phyloP scores from a whole-genome alignment of 2,888 invertebrate species.

The Drosophila pegasa region DNA sequence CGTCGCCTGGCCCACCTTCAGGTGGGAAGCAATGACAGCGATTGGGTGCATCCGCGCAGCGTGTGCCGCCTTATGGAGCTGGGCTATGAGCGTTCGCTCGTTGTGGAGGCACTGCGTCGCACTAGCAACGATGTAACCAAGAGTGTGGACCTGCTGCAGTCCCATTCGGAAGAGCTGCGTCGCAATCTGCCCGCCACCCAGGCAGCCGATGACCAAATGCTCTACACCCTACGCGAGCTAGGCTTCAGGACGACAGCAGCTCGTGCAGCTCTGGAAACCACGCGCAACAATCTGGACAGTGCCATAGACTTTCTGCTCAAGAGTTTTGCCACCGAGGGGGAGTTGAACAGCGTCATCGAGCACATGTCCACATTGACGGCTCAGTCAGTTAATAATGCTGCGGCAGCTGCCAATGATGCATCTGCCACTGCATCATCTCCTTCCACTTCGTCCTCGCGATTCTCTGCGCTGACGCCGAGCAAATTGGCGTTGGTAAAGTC shows the following conservation, averaged over 20 bases:
- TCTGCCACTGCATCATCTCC: conserved; percentile 22
- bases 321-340: conserved; percentile 69
- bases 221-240: conserved; percentile 84
- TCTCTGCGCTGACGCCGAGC: conserved; percentile 45
- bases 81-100: conserved; percentile 88
- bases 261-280: conserved; percentile 86
- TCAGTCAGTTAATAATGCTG: conserved; percentile 81
- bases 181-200: conserved; percentile 55
- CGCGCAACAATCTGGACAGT: conserved; percentile 86
- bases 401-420: background rate
- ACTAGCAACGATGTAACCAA: conserved; percentile 37
- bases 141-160: conserved; percentile 78
- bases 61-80: conserved; percentile 87
- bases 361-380: conserved; percentile 67
- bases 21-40: conserved; percentile 34
- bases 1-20: conserved; percentile 26
- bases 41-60: conserved; percentile 84
- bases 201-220: conserved; percentile 51
- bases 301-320: conserved; percentile 87
- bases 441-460: background rate
- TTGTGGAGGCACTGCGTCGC: conserved; percentile 87
- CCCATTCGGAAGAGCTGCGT: conserved; percentile 69
- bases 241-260: conserved; percentile 87
- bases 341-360: conserved; percentile 73
- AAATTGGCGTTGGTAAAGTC: conserved; percentile 48